A percentile compares a stretch with the other conserved stretches of the same genome.
These are phyloP conservation scores for Candoia aspera DNA, from an alignment of 2,113 vertebrate species.

Conservation along the genomic window DNA sequence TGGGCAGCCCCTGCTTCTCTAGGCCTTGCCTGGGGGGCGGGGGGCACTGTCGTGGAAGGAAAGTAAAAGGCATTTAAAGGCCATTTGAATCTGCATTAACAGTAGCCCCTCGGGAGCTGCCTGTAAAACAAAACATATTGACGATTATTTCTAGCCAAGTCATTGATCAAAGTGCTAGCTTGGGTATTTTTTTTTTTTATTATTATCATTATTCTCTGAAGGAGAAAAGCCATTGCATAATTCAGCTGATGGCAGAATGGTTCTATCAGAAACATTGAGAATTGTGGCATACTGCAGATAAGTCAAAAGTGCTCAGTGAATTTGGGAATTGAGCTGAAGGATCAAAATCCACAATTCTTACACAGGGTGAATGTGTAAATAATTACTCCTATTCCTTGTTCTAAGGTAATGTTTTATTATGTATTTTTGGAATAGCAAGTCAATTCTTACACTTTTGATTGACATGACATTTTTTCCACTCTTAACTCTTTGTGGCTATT, in stretches of 20 bases:
- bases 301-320: not conserved
- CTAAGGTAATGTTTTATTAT: not conserved
- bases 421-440: not conserved
- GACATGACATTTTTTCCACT: not conserved
- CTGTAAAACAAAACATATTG: not conserved
- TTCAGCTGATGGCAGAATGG: not conserved
- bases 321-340: not conserved
- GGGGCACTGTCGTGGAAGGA: not conserved
- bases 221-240: slow-evolving; percentile 1
- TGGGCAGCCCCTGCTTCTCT: too few relatives aligned
- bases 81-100: not conserved
- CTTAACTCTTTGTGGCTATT: not conserved
- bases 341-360: not conserved
- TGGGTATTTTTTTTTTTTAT: too few relatives aligned
- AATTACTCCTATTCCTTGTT: not conserved
- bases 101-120: not conserved
- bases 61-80: not conserved
- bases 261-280: not conserved
- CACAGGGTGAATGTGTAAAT: not conserved
- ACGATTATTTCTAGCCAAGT: not conserved
- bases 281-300: not conserved
- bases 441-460: not conserved
- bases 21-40: too few relatives aligned
- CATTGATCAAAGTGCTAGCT: not conserved
- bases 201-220: not conserved